Percentiles rank a stretch among this genome's conserved stretches.
phyloP scores from a whole-genome alignment of 2,888 invertebrate species.

The Drosophila falleni region DNA sequence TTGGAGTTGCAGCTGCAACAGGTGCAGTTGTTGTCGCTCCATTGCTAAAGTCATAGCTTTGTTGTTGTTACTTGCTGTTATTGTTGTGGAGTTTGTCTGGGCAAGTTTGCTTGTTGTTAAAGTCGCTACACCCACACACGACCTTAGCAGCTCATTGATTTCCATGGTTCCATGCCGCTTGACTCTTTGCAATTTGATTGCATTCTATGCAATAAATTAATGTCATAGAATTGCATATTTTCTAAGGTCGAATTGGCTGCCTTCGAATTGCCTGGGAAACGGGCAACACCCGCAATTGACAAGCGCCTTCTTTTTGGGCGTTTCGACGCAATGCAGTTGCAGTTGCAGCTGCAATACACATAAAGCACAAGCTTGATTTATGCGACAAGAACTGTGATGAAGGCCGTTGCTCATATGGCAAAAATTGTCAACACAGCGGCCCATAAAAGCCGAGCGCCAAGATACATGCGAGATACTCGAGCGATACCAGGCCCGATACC shows the following conservation, averaged over 20 bases:
- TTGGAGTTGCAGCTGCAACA: constrained; percentile 57
- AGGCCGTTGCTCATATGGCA: constrained; percentile 77
- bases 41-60: constrained; percentile 7
- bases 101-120: constrained; percentile 19
- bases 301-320: constrained; percentile 21
- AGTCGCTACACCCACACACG: constrained; percentile 66
- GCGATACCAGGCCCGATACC: constrained; percentile 38
- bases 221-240: constrained; percentile 68
- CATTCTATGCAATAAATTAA: constrained; percentile 65
- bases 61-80: constrained; percentile 1
- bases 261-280: constrained; percentile 51
- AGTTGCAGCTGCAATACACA: constrained; percentile 50
- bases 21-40: constrained; percentile 38
- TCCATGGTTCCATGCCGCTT: constrained; percentile 48
- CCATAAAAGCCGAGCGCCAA: constrained; percentile 74
- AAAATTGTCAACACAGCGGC: constrained; percentile 75
- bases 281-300: constrained; percentile 72
- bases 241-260: constrained; percentile 70
- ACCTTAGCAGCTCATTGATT: constrained; percentile 73
- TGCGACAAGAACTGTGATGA: constrained; percentile 67
- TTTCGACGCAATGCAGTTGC: not conserved
- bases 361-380: constrained; percentile 58
- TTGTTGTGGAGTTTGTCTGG: constrained; percentile 25
- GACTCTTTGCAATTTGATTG: constrained; percentile 46
- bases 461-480: constrained; percentile 61